Conservation (phyloP, 1,140 invertebrate genomes). For the Hypothenemus hampei region DNA sequence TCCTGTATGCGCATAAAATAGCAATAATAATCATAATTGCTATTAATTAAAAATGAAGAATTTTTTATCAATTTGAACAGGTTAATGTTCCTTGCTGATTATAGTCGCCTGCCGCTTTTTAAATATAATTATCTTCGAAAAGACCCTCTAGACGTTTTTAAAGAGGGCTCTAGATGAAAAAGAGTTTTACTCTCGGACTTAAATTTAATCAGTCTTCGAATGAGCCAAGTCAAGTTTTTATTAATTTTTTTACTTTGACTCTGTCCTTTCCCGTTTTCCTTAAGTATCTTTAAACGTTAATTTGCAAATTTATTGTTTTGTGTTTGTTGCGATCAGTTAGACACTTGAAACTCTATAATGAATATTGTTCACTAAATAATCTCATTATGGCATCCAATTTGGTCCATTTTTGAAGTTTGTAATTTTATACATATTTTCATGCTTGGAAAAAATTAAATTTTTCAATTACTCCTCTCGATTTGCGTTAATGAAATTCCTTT, state of each 20-base stretch:
- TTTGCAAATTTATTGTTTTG: slow-evolving; percentile 32
- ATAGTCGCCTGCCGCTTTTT: slow-evolving; percentile 22
- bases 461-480: no score
- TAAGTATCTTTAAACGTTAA: slow-evolving; percentile 25
- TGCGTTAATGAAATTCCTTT: no score
- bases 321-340: slow-evolving; percentile 31
- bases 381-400: slow-evolving; percentile 23
- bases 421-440: slow-evolving; percentile 22
- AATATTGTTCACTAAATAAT: slow-evolving; percentile 32
- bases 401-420: slow-evolving; percentile 18
- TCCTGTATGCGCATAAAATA: no score
- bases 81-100: slow-evolving; percentile 29
- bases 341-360: slow-evolving; percentile 33
- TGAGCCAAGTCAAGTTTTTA: slow-evolving; percentile 41
- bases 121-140: slow-evolving; percentile 29
- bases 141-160: slow-evolving; percentile 35
- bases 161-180: slow-evolving; percentile 31
- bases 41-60: no score
- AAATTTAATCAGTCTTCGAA: slow-evolving; percentile 41
- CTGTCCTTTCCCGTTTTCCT: slow-evolving; percentile 20
- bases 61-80: slow-evolving; percentile 34
- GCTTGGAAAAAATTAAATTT: no score
- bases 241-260: slow-evolving; percentile 40
- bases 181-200: slow-evolving; percentile 32
- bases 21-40: no score